Conservation (phyloP, 2,888 invertebrate genomes). For the Sympetrum striolatum region DNA sequence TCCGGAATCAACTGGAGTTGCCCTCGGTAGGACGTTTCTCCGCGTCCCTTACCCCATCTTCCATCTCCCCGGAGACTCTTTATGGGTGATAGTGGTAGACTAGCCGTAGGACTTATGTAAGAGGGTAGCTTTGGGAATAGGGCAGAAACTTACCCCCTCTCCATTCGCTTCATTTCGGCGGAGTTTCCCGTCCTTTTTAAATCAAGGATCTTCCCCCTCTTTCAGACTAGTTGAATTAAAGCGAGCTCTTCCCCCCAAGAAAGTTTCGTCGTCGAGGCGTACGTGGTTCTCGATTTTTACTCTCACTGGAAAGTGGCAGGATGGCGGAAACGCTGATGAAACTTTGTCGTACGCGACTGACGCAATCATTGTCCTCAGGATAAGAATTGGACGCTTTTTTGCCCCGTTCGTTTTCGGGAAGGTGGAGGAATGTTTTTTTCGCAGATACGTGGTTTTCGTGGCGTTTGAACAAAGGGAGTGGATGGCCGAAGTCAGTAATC, state of each 20-base stretch:
- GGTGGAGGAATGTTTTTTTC: background rate
- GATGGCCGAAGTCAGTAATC: conserved; percentile 22
- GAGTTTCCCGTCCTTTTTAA: background rate
- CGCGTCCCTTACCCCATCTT: background rate
- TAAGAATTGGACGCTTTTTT: background rate
- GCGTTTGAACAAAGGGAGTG: conserved; percentile 27
- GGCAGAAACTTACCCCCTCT: background rate
- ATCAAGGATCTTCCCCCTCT: background rate
- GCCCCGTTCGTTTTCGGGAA: background rate
- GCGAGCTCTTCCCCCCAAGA: background rate
- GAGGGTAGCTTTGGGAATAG: background rate
- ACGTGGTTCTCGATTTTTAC: conserved; percentile 11
- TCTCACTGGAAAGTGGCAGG: background rate
- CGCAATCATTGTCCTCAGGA: conserved; percentile 9
- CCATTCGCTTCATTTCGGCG: background rate
- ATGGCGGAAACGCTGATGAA: conserved; percentile 5
- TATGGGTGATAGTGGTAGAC: background rate
- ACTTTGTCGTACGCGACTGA: background rate
- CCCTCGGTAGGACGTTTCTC: background rate
- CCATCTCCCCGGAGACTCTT: background rate
- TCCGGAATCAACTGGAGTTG: background rate
- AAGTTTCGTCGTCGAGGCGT: background rate
- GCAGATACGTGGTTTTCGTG: conserved; percentile 5
- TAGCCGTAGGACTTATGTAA: conserved; percentile 1
- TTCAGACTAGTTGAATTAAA: conserved; percentile 15